These are phyloP conservation scores for Tinamus guttatus DNA, from an alignment of 2,113 vertebrate species.

Conservation along the genomic window DNA sequence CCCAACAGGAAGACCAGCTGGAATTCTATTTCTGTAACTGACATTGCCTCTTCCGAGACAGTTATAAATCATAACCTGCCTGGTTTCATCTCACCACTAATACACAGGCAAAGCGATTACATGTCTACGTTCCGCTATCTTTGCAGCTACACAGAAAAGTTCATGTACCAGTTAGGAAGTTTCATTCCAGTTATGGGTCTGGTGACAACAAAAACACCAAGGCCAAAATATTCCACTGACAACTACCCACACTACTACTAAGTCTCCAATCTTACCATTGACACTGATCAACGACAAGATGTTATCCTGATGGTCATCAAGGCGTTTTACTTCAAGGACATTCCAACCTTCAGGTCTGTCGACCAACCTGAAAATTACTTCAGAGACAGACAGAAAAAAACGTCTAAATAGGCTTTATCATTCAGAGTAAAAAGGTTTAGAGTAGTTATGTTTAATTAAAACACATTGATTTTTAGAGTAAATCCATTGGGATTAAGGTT, in stretches of 20 bases:
- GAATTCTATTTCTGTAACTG: neutral
- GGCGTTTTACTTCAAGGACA: conserved; percentile 82
- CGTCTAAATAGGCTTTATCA: neutral
- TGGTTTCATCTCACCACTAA: neutral
- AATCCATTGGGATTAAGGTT: too few species aligned
- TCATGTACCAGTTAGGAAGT: neutral
- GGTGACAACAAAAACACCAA: neutral
- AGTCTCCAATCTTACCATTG: conserved; percentile 78
- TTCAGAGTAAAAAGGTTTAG: neutral
- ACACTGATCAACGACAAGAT: conserved; percentile 89
- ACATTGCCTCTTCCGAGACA: neutral
- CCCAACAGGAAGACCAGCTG: neutral
- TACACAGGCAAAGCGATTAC: neutral
- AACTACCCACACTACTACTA: neutral
- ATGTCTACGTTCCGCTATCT: neutral
- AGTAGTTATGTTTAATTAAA: neutral
- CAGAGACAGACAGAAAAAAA: neutral
- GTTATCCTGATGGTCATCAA: conserved; percentile 90
- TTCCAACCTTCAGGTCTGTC: conserved; percentile 72
- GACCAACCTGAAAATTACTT: conserved; percentile 91
- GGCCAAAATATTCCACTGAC: neutral
- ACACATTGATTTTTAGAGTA: neutral
- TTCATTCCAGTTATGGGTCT: neutral
- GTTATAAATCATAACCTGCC: neutral
- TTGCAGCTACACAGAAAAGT: neutral